These are phyloP conservation scores for Apogon talboti DNA, from an alignment of 2,797 vertebrate genomes.

Conservation along the genomic window DNA sequence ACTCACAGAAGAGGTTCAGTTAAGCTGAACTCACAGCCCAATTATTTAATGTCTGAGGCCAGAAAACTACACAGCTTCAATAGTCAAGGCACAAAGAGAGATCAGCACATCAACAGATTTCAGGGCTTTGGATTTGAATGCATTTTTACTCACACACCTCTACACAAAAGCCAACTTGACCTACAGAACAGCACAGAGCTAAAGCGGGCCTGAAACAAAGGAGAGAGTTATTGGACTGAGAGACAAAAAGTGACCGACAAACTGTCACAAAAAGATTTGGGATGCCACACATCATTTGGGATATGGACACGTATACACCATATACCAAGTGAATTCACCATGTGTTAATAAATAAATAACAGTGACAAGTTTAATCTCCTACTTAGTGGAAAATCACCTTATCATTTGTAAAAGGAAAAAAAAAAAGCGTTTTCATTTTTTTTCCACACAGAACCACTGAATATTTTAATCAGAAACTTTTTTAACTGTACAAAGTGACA, in stretches of 20 bases:
- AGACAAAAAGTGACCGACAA: slow-evolving; percentile 70
- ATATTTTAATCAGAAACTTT: slow-evolving; percentile 31
- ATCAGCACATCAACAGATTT: slow-evolving; percentile 77
- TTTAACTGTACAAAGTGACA: slow-evolving; percentile 18
- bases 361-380: slow-evolving; percentile 36
- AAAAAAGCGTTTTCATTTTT: slow-evolving; percentile 8
- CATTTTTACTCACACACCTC: slow-evolving; percentile 99
- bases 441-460: slow-evolving; percentile 29
- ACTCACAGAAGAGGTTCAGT: slow-evolving; percentile 64
- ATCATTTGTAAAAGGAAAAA: slow-evolving; percentile 5
- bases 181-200: slow-evolving; percentile 83
- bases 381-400: slow-evolving; percentile 19
- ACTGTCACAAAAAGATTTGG: slow-evolving; percentile 62
- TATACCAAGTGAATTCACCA: slow-evolving; percentile 55
- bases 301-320: slow-evolving; percentile 61
- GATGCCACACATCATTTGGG: slow-evolving; percentile 63
- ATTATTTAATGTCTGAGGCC: slow-evolving; percentile 85
- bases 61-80: slow-evolving; percentile 68
- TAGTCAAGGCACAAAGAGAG: slow-evolving; percentile 77
- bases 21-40: slow-evolving; percentile 62
- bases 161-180: slow-evolving; percentile 88
- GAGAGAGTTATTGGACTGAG: slow-evolving; percentile 81
- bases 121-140: slow-evolving; percentile 96
- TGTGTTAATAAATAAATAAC: slow-evolving; percentile 39
- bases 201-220: slow-evolving; percentile 85